These are phyloP conservation scores for Hirtodrosophila histrioides DNA, from an alignment of 2,888 invertebrate genomes.

Conservation along the genomic window DNA sequence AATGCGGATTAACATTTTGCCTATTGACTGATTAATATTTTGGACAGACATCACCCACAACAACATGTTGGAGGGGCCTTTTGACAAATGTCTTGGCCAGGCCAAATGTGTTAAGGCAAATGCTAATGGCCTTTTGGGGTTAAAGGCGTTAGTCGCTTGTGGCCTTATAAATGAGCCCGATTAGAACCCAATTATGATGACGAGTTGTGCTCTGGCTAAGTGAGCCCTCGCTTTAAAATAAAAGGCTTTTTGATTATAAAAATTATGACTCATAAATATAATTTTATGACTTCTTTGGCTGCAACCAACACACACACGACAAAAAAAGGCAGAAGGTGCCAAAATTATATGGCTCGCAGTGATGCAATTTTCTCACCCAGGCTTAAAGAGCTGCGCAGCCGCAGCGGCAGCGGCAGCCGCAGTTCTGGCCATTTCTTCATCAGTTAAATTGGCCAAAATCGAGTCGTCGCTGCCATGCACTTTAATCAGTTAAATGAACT, in stretches of 20 bases:
- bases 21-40: slow-evolving; percentile 75
- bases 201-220: slow-evolving; percentile 24
- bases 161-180: slow-evolving; percentile 60
- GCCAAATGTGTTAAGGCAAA: slow-evolving; percentile 23
- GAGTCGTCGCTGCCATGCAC: slow-evolving; percentile 36
- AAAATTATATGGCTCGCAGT: slow-evolving; percentile 56
- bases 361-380: slow-evolving; percentile 61
- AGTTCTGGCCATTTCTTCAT: slow-evolving; percentile 50
- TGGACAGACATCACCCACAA: slow-evolving; percentile 56
- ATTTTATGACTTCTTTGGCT: slow-evolving; percentile 73
- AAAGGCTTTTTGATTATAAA: slow-evolving; percentile 66
- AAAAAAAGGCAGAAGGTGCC: slow-evolving; percentile 57
- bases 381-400: slow-evolving; percentile 44
- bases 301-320: neutral
- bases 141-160: slow-evolving; percentile 9
- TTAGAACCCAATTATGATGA: slow-evolving; percentile 74
- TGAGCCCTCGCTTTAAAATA: slow-evolving; percentile 31
- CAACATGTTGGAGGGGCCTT: slow-evolving; percentile 29
- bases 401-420: neutral
- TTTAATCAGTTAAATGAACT: slow-evolving; percentile 80
- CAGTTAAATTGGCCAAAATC: slow-evolving; percentile 56
- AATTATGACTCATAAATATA: slow-evolving; percentile 74
- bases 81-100: slow-evolving; percentile 67
- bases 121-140: slow-evolving; percentile 62
- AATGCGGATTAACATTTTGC: slow-evolving; percentile 76